Evolutionary conservation across 2,797 vertebrate genomes (phyloP).

Genomic region (Anableps anableps): DNA sequence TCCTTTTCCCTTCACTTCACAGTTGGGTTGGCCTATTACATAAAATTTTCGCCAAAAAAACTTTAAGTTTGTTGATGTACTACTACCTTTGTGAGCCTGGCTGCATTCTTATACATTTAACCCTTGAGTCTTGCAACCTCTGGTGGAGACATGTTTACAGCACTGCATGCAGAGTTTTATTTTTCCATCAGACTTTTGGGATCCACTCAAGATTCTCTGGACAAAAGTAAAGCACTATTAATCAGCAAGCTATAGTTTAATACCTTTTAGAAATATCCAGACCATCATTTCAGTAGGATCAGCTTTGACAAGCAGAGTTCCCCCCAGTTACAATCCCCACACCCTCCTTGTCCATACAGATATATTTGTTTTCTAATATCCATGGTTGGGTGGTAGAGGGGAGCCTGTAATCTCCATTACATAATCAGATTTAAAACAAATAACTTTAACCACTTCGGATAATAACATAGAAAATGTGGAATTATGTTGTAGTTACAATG

Average conservation of each 20-base stretch:
- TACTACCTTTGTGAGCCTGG: not conserved
- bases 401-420: constrained; percentile 5
- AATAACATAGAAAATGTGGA: not conserved
- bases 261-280: not conserved
- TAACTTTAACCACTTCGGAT: constrained; percentile 5
- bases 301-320: not conserved
- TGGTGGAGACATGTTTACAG: constrained; percentile 42
- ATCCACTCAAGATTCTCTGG: not conserved
- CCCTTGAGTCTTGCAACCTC: constrained; percentile 28
- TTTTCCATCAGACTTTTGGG: not conserved
- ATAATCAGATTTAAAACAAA: constrained; percentile 12
- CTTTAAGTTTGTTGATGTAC: not conserved
- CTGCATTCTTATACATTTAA: not conserved
- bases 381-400: not conserved
- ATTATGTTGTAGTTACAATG: not conserved
- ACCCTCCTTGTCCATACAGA: not conserved
- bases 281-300: not conserved
- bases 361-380: constrained; percentile 5
- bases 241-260: not conserved
- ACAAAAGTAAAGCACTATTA: not conserved
- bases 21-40: not conserved
- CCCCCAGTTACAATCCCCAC: not conserved
- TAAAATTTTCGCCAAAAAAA: not conserved
- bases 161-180: not conserved
- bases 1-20: not conserved